These are phyloP conservation scores for Belgica antarctica DNA, from an alignment of 2,888 invertebrate species.

Conservation along the genomic window DNA sequence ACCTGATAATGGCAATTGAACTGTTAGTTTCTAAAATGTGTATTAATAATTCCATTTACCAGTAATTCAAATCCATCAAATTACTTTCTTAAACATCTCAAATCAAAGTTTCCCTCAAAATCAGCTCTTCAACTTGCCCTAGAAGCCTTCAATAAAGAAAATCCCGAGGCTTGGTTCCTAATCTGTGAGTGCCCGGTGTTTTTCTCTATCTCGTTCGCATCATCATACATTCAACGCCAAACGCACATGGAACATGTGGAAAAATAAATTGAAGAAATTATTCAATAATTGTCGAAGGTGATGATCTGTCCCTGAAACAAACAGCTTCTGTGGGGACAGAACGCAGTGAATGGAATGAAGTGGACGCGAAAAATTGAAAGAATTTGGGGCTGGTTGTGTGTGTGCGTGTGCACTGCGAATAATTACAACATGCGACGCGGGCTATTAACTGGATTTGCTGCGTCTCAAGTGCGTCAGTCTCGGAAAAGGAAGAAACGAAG, in stretches of 20 bases:
- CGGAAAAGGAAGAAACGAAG: neutral
- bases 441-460: conserved; percentile 43
- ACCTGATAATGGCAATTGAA: too few species aligned
- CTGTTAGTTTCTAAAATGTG: too few species aligned
- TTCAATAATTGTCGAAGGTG: conserved; percentile 42
- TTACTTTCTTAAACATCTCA: too few species aligned
- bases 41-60: too few species aligned
- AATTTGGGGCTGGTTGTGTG: too few species aligned
- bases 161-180: conserved; percentile 37
- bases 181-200: conserved; percentile 23
- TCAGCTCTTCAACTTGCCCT: too few species aligned
- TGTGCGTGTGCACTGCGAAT: neutral
- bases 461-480: conserved; percentile 26
- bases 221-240: too few species aligned
- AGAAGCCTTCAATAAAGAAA: too few species aligned
- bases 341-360: conserved; percentile 27
- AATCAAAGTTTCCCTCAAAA: too few species aligned
- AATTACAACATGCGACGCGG: conserved; percentile 43
- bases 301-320: conserved; percentile 41
- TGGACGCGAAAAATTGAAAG: conserved; percentile 10
- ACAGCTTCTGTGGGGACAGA: conserved; percentile 1
- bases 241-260: conserved; percentile 17
- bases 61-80: too few species aligned
- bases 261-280: conserved; percentile 28
- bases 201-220: neutral